phyloP scores from a whole-genome alignment of 2,888 invertebrate genomes.

The Sceliomorpha sp. region DNA sequence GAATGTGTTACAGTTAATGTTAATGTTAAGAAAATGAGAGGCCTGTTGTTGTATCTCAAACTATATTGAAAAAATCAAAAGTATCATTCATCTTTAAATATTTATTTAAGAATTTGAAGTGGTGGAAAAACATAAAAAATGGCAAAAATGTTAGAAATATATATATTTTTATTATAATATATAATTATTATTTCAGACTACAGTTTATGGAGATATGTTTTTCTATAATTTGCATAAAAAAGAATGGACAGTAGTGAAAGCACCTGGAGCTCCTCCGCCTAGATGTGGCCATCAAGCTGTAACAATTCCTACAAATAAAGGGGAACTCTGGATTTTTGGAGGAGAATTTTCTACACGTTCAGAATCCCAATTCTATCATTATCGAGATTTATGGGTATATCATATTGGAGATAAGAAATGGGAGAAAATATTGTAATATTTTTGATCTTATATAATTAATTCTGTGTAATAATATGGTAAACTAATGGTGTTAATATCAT shows the following conservation, averaged over 20 bases:
- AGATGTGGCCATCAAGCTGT: slow-evolving; percentile 94
- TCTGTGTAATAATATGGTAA: too few species aligned
- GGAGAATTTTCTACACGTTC: slow-evolving; percentile 95
- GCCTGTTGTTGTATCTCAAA: too few species aligned
- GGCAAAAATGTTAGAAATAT: too few species aligned
- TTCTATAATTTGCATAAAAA: slow-evolving; percentile 90
- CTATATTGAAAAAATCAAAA: too few species aligned
- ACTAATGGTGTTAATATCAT: slow-evolving; percentile 1
- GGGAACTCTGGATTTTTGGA: slow-evolving; percentile 90
- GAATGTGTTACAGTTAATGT: too few species aligned
- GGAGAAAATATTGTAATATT: slow-evolving; percentile 86
- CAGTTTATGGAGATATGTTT: slow-evolving; percentile 91
- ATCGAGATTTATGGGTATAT: slow-evolving; percentile 94
- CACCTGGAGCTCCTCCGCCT: slow-evolving; percentile 93
- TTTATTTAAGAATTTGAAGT: too few species aligned
- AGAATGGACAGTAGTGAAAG: slow-evolving; percentile 90
- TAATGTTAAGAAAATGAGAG: too few species aligned
- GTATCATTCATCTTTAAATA: too few species aligned
- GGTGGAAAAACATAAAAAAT: too few species aligned
- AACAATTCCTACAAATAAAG: slow-evolving; percentile 87
- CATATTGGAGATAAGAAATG: slow-evolving; percentile 88
- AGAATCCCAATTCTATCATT: slow-evolving; percentile 96
- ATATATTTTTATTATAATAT: too few species aligned
- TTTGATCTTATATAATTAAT: not conserved
- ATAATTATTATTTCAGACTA: slow-evolving; percentile 86